Conservation (phyloP, 2,888 invertebrate genomes). For the Scaptomyza cyrtandrae region DNA sequence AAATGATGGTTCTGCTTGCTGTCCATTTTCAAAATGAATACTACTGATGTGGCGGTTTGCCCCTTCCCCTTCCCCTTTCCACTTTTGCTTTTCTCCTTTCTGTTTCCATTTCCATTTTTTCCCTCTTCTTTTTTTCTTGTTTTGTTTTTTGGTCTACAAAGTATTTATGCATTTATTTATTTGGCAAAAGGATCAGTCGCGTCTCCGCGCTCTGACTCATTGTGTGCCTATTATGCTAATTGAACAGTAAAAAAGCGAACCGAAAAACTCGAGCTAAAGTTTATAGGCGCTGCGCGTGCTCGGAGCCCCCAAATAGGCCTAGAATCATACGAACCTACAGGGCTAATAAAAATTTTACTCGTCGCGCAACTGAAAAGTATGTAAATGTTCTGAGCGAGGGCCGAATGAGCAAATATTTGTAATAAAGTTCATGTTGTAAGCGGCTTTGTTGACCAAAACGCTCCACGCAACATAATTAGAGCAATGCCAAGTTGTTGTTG, state of each 20-base stretch:
- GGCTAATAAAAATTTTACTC: slow-evolving; percentile 72
- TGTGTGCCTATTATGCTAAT: slow-evolving; percentile 81
- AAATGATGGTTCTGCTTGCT: slow-evolving; percentile 75
- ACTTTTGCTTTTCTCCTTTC: not conserved
- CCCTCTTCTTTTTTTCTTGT: not conserved
- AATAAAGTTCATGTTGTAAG: slow-evolving; percentile 75
- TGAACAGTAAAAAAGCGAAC: slow-evolving; percentile 75
- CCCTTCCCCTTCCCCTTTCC: slow-evolving; percentile 1
- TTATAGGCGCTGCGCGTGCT: slow-evolving; percentile 75
- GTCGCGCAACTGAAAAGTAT: slow-evolving; percentile 59
- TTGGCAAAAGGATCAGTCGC: slow-evolving; percentile 77
- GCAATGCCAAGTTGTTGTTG: slow-evolving; percentile 37
- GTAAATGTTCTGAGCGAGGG: slow-evolving; percentile 57
- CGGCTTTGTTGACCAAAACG: slow-evolving; percentile 70
- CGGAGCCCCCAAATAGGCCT: slow-evolving; percentile 55
- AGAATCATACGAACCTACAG: slow-evolving; percentile 13
- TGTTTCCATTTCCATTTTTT: not conserved
- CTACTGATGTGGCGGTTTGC: slow-evolving; percentile 8
- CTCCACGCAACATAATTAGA: slow-evolving; percentile 71
- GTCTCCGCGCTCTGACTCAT: slow-evolving; percentile 55
- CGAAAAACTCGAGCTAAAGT: slow-evolving; percentile 49
- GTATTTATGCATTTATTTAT: slow-evolving; percentile 80
- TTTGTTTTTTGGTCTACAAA: slow-evolving; percentile 18
- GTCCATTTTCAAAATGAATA: slow-evolving; percentile 71
- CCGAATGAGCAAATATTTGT: slow-evolving; percentile 74